Percentiles rank a stretch among this genome's conserved stretches.
Conservation (phyloP, 2,113 vertebrate genomes). For the Chaenocephalus aceratus region DNA sequence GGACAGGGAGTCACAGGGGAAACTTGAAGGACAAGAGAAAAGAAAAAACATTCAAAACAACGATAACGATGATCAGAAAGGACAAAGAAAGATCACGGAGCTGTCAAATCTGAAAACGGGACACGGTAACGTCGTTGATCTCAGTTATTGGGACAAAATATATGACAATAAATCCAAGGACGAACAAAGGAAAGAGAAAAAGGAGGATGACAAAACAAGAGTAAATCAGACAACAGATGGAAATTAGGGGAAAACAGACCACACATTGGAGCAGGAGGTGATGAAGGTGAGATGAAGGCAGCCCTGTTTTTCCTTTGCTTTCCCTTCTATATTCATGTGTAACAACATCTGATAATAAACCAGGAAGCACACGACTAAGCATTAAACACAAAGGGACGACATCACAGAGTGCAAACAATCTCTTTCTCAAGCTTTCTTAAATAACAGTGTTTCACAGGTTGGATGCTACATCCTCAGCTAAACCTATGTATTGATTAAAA, state of each 20-base stretch:
- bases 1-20: conserved; percentile 47
- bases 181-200: conserved; percentile 12
- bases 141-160: conserved; percentile 55
- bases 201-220: neutral
- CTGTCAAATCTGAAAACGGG: conserved; percentile 21
- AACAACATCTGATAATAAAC: neutral
- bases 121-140: conserved; percentile 19
- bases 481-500: neutral
- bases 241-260: conserved; percentile 41
- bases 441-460: neutral
- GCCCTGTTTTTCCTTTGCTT: neutral
- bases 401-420: neutral
- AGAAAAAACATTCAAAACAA: conserved; percentile 44
- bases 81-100: neutral
- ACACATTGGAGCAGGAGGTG: conserved; percentile 1
- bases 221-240: conserved; percentile 13
- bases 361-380: neutral
- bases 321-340: neutral
- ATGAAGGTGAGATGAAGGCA: too few species aligned
- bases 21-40: conserved; percentile 42
- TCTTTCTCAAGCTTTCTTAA: neutral
- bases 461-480: neutral
- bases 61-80: conserved; percentile 27
- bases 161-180: conserved; percentile 33
- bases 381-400: neutral